These are phyloP conservation scores for Cecidostiba fungosa DNA, from an alignment of 2,888 invertebrate species.

Conservation along the genomic window DNA sequence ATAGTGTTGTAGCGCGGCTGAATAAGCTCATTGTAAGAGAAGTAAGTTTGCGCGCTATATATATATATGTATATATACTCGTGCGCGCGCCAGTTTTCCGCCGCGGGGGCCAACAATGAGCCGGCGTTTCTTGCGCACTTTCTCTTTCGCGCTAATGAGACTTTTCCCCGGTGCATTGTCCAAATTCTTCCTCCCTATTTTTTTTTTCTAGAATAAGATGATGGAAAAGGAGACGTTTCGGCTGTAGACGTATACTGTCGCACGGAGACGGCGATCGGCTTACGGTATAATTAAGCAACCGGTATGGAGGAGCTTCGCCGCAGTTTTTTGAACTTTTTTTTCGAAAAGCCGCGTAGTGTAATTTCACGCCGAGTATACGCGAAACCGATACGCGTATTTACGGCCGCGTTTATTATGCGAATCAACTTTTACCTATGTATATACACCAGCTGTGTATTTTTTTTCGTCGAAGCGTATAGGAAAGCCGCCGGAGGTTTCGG, in stretches of 20 bases:
- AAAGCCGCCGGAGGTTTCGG: slow-evolving; percentile 3
- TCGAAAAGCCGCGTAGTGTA: slow-evolving; percentile 49
- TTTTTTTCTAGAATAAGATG: neutral
- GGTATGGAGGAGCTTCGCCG: neutral
- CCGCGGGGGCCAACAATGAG: neutral
- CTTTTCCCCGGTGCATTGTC: slow-evolving; percentile 20
- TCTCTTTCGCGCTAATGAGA: slow-evolving; percentile 48
- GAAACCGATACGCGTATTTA: slow-evolving; percentile 46
- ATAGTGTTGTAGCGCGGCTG: neutral
- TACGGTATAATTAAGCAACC: slow-evolving; percentile 54
- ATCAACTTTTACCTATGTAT: neutral
- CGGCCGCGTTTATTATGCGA: neutral
- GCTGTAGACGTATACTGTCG: neutral
- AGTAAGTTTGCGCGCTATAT: neutral
- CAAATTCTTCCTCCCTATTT: neutral
- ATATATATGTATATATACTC: neutral
- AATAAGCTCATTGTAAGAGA: slow-evolving; percentile 14
- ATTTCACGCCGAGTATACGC: slow-evolving; percentile 47
- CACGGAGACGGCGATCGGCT: slow-evolving; percentile 12
- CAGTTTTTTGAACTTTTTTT: neutral
- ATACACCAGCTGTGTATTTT: neutral
- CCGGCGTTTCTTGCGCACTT: slow-evolving; percentile 14
- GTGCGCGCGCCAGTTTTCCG: neutral
- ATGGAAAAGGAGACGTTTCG: neutral
- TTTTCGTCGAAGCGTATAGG: neutral